These are phyloP conservation scores for Calameuta pallipes DNA, from an alignment of 2,888 invertebrate species.

Conservation along the genomic window DNA sequence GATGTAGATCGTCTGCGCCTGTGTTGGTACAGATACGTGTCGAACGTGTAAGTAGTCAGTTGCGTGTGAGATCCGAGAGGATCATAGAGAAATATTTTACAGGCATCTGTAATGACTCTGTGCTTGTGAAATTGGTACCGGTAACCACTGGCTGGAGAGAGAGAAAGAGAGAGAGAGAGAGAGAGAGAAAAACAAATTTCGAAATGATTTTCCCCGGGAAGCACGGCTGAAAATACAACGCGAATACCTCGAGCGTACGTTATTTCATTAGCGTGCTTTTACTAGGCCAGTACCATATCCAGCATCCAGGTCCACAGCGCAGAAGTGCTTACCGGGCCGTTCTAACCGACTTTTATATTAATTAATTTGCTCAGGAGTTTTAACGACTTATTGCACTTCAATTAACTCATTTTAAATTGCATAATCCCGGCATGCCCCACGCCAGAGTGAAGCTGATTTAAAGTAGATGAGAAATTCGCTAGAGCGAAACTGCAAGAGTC, in stretches of 20 bases:
- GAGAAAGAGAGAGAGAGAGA: too few species aligned
- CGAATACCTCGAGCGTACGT: constrained; percentile 45
- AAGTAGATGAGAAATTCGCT: too few species aligned
- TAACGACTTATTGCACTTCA: constrained; percentile 61
- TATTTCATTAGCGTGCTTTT: constrained; percentile 52
- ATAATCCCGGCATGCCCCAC: constrained; percentile 34
- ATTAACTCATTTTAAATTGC: constrained; percentile 58
- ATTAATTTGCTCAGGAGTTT: constrained; percentile 59
- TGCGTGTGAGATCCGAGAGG: too few species aligned
- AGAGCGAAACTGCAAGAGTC: too few species aligned
- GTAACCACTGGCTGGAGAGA: constrained; percentile 10
- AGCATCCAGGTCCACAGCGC: not conserved
- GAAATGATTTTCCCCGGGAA: constrained; percentile 41
- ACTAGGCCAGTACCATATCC: constrained; percentile 10
- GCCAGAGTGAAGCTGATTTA: too few species aligned
- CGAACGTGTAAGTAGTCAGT: too few species aligned
- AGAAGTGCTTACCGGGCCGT: constrained; percentile 29
- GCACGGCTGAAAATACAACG: constrained; percentile 16
- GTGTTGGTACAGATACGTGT: too few species aligned
- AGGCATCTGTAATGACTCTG: too few species aligned
- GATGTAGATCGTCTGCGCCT: too few species aligned
- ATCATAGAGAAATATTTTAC: too few species aligned
- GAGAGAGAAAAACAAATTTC: not conserved
- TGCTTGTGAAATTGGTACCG: too few species aligned
- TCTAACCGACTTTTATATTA: constrained; percentile 54